These are phyloP conservation scores for Antrozous pallidus DNA, from an alignment of 2,797 vertebrate species.

Conservation along the genomic window DNA sequence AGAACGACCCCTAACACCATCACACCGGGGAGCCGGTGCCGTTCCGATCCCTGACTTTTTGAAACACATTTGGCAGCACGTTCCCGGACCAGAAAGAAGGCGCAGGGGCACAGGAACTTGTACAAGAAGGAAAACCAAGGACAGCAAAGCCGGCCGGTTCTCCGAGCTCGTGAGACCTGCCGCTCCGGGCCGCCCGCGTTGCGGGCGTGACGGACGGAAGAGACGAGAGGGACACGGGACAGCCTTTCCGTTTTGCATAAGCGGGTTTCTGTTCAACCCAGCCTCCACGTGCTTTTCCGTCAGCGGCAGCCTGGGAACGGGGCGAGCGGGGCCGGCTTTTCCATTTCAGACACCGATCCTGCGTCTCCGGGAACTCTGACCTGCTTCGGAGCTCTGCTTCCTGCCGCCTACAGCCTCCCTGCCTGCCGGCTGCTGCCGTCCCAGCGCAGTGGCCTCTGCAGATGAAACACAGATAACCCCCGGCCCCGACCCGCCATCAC, in stretches of 20 bases:
- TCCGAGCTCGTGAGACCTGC: neutral
- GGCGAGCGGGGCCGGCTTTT: slow-evolving; percentile 66
- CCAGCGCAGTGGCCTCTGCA: neutral
- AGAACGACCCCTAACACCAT: too few species aligned
- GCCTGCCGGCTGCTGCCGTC: slow-evolving; percentile 48
- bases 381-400: slow-evolving; percentile 72
- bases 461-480: neutral
- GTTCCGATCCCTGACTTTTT: too few species aligned
- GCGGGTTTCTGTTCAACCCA: slow-evolving; percentile 31
- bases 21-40: too few species aligned
- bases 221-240: slow-evolving; percentile 32
- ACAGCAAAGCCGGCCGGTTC: too few species aligned
- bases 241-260: slow-evolving; percentile 25
- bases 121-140: too few species aligned
- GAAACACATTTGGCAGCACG: too few species aligned
- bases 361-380: slow-evolving; percentile 71
- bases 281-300: slow-evolving; percentile 54
- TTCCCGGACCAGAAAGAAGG: too few species aligned
- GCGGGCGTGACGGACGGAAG: neutral
- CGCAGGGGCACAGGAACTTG: too few species aligned
- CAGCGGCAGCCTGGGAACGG: slow-evolving; percentile 67
- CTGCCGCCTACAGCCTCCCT: slow-evolving; percentile 39
- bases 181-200: neutral
- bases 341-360: slow-evolving; percentile 72
- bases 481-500: neutral